phyloP scores from a whole-genome alignment of 2,113 vertebrate species.

The human (Homo sapiens) region DNA sequence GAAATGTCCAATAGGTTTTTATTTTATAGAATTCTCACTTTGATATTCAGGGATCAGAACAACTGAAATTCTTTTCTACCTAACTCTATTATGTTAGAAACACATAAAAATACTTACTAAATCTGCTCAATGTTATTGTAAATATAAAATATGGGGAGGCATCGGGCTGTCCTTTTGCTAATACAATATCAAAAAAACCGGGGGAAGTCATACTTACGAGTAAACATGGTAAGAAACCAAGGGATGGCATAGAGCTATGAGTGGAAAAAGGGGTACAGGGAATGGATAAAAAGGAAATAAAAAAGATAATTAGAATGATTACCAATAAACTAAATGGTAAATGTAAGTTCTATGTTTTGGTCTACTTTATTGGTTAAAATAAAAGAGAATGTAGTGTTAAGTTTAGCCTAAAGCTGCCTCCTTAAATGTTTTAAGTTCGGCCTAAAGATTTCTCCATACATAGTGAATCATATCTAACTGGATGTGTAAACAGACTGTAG shows the following conservation, averaged over 20 bases:
- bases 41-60: slow-evolving; percentile 17
- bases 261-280: not conserved
- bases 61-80: slow-evolving; percentile 6
- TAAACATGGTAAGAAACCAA: slow-evolving; percentile 99
- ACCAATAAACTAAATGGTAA: not conserved
- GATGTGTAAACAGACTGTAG: too few relatives aligned
- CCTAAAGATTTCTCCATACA: too few relatives aligned
- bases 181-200: not conserved
- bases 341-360: not conserved
- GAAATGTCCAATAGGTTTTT: not conserved
- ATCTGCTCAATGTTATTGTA: not conserved
- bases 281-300: not conserved
- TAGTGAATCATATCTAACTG: too few relatives aligned
- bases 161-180: not conserved
- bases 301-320: slow-evolving; percentile 45
- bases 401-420: too few relatives aligned
- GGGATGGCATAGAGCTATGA: slow-evolving; percentile 97
- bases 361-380: not conserved
- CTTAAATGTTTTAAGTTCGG: too few relatives aligned
- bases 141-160: not conserved
- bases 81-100: not conserved
- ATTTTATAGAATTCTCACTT: not conserved
- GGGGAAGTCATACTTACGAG: slow-evolving; percentile 90
- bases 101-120: not conserved
- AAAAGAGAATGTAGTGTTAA: not conserved